A percentile compares a stretch with the other conserved stretches of the same genome.
Conservation (phyloP, 2,113 vertebrate genomes). For the Mormyrus iriodes region DNA sequence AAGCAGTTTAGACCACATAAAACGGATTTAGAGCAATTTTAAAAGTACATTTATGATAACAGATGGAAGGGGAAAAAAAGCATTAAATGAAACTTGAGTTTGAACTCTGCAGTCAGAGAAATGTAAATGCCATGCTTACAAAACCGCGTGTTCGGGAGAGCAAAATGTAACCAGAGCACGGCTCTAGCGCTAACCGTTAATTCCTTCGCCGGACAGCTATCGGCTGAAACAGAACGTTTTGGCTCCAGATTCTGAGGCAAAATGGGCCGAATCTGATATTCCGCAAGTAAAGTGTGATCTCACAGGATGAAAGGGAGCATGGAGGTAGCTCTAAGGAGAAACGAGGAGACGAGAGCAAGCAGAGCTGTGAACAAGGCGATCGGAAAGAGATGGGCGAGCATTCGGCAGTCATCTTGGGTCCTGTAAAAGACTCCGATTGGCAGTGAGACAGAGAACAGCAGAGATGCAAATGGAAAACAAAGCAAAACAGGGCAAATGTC, state of each 20-base stretch:
- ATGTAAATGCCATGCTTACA: neutral
- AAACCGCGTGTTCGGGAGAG: neutral
- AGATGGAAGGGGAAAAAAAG: neutral
- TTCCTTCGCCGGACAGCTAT: neutral
- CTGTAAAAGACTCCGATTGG: neutral
- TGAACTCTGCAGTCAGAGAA: neutral
- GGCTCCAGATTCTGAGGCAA: neutral
- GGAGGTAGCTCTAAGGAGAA: neutral
- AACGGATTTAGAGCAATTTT: neutral
- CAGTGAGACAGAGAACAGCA: neutral
- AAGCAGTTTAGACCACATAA: neutral
- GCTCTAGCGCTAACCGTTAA: neutral
- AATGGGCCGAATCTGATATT: neutral
- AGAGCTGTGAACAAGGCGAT: neutral
- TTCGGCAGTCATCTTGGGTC: neutral
- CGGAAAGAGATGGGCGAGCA: neutral
- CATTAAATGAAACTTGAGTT: neutral
- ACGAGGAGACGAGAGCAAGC: neutral
- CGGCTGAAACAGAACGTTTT: neutral
- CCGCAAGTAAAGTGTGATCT: neutral
- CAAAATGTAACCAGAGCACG: neutral
- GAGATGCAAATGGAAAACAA: neutral
- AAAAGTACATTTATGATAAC: neutral
- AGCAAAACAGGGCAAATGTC: neutral
- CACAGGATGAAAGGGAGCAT: neutral